Evolutionary conservation across 2,113 vertebrate species (phyloP).

Genomic region (Rhinolophus sinicus): DNA sequence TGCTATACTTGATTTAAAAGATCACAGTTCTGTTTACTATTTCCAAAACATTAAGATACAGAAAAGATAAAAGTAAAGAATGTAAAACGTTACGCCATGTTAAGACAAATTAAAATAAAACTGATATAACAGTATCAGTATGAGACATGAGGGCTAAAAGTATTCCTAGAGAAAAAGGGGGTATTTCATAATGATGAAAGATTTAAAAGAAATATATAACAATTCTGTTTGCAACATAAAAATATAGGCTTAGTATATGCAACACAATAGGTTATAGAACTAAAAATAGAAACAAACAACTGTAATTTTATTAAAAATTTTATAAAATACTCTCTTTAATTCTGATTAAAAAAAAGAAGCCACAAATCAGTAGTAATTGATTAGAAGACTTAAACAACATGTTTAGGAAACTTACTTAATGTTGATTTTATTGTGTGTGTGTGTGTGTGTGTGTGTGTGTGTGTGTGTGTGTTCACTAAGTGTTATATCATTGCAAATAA

Average conservation of each 20-base stretch:
- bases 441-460: neutral
- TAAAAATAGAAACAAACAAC: neutral
- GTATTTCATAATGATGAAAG: neutral
- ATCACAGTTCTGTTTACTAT: neutral
- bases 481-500: neutral
- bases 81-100: neutral
- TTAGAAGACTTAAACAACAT: neutral
- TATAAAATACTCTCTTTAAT: neutral
- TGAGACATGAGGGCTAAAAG: neutral
- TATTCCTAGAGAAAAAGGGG: neutral
- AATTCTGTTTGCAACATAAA: neutral
- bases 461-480: neutral
- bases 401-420: neutral
- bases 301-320: neutral
- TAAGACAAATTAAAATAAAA: neutral
- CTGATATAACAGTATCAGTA: neutral
- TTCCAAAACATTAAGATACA: conserved; percentile 5
- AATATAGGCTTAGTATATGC: neutral
- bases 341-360: neutral
- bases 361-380: neutral
- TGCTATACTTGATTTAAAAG: neutral
- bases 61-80: neutral
- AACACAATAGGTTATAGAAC: neutral
- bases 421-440: neutral
- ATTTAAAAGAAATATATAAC: neutral